These are phyloP conservation scores for Hirtodrosophila duncani DNA, from an alignment of 2,888 invertebrate genomes.

Conservation along the genomic window DNA sequence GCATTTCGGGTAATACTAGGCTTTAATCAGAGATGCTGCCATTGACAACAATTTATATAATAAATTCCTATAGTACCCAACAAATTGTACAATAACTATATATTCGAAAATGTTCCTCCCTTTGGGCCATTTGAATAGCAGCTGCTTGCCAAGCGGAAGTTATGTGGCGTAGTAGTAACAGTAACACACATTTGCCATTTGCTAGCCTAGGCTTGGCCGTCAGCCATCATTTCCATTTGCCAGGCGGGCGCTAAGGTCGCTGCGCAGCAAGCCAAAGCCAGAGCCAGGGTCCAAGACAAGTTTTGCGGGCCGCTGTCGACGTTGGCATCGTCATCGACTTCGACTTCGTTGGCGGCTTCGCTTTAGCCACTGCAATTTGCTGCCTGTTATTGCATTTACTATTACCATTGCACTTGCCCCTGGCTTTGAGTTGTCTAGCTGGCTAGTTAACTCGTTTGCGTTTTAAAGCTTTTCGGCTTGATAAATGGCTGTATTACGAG, in stretches of 20 bases:
- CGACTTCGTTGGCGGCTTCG: slow-evolving; percentile 32
- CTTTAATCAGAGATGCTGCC: too few species aligned
- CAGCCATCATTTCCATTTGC: slow-evolving; percentile 63
- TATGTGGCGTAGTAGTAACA: slow-evolving; percentile 54
- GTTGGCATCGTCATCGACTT: slow-evolving; percentile 9
- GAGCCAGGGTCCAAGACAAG: slow-evolving; percentile 56
- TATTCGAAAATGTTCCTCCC: too few species aligned
- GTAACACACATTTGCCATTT: slow-evolving; percentile 70
- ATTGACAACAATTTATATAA: too few species aligned
- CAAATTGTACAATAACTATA: too few species aligned
- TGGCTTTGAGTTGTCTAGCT: slow-evolving; percentile 63
- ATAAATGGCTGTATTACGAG: slow-evolving; percentile 40
- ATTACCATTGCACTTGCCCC: slow-evolving; percentile 68
- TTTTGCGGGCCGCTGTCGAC: slow-evolving; percentile 29
- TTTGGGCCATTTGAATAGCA: slow-evolving; percentile 19
- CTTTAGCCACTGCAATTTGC: slow-evolving; percentile 38
- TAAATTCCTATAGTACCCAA: neutral
- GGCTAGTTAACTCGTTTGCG: slow-evolving; percentile 32
- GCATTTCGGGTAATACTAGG: too few species aligned
- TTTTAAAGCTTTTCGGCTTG: slow-evolving; percentile 43
- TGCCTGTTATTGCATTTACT: slow-evolving; percentile 42
- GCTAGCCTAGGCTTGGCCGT: slow-evolving; percentile 21
- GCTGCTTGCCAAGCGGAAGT: slow-evolving; percentile 47
- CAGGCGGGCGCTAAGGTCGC: slow-evolving; percentile 48
- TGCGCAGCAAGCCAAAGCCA: slow-evolving; percentile 21